Evolutionary conservation across 2,797 vertebrate species (phyloP), one percentile per base, ranked within the genome.

Genomic region (Peromyscus melanophrys): DNA sequence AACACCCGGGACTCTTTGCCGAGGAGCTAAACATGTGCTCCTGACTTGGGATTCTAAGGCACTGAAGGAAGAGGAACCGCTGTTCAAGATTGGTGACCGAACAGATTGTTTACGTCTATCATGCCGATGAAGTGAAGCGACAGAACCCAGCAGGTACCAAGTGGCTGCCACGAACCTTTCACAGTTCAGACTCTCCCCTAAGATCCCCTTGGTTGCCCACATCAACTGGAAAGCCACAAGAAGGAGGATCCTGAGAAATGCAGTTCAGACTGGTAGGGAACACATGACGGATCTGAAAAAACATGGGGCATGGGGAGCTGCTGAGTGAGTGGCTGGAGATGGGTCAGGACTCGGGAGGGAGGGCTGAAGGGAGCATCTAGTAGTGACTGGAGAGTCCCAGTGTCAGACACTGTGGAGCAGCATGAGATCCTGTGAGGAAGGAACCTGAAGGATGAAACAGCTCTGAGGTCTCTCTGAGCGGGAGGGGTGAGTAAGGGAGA

Each of bases 371-470:
- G 1, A 71, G 27, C 43, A 17, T n/a, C 61, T 61, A 67, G 25
- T 25, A 57, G 34, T 31, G n/a, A 84, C 14, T 6, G 19, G 7
- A 37, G 29, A 37, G 46, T 40, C 75, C 40, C 1, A 9, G 71
- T 14, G 94, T 83, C 59, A 71, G 23, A 77, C 73, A n/a, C 43
- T 14, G 12, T 6, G 46, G 61, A 65, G 25, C 17, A 29, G 13
- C 71, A 12, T 37, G 14, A 85, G 76, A 55, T 23, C n/a, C 16
- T 55, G 6, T 25, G n/a, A 34, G 34, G 52, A 89, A 16, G 71
- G 23, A 25, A 65, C 17, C 71, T 75, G 40, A 94, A 94, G 65
- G 85, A 81, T 13, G 63, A 83, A 94, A 52, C 77, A 90, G 63
- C 13, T 5, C 71, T 27, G 17, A 55, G 57, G 37, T 78, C 71